Evolutionary conservation across 2,888 invertebrate genomes (phyloP).

Genomic region (Melinaea menophilus): DNA sequence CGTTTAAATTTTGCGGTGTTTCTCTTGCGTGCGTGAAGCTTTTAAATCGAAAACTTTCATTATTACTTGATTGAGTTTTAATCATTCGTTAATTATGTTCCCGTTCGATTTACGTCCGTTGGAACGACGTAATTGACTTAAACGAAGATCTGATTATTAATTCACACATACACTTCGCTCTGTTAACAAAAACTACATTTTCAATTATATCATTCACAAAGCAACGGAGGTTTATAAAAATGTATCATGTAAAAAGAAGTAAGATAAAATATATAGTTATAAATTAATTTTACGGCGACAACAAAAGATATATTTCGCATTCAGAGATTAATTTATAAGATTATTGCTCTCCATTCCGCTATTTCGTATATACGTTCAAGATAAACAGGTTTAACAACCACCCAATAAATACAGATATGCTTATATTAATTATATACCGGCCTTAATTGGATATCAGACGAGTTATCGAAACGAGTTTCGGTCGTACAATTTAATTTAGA

Average conservation of each 20-base stretch:
- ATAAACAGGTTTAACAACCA: conserved; percentile 20
- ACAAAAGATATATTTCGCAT: conserved; percentile 1
- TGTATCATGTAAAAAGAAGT: no score
- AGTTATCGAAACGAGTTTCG: background rate
- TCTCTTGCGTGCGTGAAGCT: conserved; percentile 60
- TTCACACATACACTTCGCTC: no score
- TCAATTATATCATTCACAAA: no score
- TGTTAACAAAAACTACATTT: no score
- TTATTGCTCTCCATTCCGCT: conserved; percentile 12
- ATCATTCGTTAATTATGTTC: conserved; percentile 27
- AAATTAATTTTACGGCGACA: background rate
- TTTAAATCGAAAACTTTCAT: conserved; percentile 62
- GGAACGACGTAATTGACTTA: background rate
- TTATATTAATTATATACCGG: background rate
- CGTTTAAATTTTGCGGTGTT: conserved; percentile 75
- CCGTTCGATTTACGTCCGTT: background rate
- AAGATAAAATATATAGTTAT: no score
- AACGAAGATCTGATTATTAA: no score
- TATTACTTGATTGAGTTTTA: conserved; percentile 57
- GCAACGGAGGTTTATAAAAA: no score
- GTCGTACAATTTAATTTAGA: background rate
- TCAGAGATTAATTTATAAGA: conserved; percentile 13
- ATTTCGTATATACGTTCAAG: background rate
- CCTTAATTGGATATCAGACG: background rate
- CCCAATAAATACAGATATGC: conserved; percentile 13